phyloP scores from a whole-genome alignment of 2,888 invertebrate species.

The Brenthis daphne region DNA sequence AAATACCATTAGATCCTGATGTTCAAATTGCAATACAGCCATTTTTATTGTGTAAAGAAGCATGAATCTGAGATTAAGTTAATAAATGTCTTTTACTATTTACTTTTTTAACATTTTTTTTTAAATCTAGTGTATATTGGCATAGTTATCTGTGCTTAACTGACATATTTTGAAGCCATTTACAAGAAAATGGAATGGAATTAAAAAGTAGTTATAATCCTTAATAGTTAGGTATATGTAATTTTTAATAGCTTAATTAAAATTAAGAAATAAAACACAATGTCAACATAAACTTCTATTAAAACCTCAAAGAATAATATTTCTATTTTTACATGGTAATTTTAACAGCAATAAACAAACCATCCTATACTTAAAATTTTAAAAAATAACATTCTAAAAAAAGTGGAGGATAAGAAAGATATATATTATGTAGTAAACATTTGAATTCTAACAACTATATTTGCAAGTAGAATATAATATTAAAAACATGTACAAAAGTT shows the following conservation, averaged over 20 bases:
- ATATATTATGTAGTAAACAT: too few species aligned
- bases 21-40: constrained; percentile 83
- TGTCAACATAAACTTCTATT: constrained; percentile 15
- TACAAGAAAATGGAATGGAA: too few species aligned
- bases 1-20: constrained; percentile 84
- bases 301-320: constrained; percentile 3
- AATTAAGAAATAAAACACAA: constrained; percentile 9
- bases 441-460: too few species aligned
- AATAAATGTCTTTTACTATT: constrained; percentile 23
- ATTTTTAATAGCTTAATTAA: too few species aligned
- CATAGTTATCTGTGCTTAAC: not conserved
- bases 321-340: constrained; percentile 10
- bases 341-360: not conserved
- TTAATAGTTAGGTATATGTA: too few species aligned
- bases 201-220: too few species aligned
- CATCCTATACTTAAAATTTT: too few species aligned
- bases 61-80: constrained; percentile 45
- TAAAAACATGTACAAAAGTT: too few species aligned
- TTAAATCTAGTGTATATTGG: too few species aligned
- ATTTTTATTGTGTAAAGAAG: constrained; percentile 84
- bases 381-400: not conserved
- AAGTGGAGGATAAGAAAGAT: not conserved
- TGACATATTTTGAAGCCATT: not conserved
- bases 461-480: too few species aligned
- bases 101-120: not conserved